Evolutionary conservation across 2,797 vertebrate genomes (phyloP).

Genomic region (Sphenopsis melanotis): DNA sequence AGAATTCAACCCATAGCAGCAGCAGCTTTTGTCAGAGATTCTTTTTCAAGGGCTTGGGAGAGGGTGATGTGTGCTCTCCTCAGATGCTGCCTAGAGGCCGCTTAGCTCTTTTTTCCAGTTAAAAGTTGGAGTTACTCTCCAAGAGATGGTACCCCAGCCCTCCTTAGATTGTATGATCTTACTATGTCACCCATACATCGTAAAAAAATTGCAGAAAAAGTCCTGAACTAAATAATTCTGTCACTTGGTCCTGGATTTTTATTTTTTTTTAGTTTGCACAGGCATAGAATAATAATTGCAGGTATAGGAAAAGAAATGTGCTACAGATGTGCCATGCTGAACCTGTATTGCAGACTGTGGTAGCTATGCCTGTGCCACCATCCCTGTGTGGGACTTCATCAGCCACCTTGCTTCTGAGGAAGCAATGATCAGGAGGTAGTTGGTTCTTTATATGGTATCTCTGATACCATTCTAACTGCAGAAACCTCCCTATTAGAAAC

Average conservation of each 20-base stretch:
- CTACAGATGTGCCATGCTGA: not conserved
- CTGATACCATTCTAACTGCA: not conserved
- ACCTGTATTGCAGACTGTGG: not conserved
- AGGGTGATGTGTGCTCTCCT: not conserved
- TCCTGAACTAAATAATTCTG: not conserved
- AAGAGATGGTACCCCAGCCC: too few relatives aligned
- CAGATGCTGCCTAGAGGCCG: not conserved
- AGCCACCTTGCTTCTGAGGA: not conserved
- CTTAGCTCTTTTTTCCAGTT: not conserved
- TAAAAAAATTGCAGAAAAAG: not conserved
- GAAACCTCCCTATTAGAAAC: not conserved
- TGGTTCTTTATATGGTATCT: not conserved
- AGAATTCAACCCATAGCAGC: not conserved
- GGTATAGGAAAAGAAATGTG: not conserved
- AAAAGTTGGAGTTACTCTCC: not conserved
- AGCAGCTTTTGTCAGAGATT: not conserved
- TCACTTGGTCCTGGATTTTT: not conserved
- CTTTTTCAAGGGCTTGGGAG: not conserved
- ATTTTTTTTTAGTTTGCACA: not conserved
- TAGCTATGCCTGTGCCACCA: not conserved
- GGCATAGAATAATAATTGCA: not conserved
- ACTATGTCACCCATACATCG: rapidly evolving
- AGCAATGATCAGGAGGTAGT: not conserved
- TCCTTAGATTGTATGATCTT: not conserved
- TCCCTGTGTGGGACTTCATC: not conserved